Conservation (phyloP, 2,888 invertebrate genomes). For the Caenorhabditis angaria region DNA sequence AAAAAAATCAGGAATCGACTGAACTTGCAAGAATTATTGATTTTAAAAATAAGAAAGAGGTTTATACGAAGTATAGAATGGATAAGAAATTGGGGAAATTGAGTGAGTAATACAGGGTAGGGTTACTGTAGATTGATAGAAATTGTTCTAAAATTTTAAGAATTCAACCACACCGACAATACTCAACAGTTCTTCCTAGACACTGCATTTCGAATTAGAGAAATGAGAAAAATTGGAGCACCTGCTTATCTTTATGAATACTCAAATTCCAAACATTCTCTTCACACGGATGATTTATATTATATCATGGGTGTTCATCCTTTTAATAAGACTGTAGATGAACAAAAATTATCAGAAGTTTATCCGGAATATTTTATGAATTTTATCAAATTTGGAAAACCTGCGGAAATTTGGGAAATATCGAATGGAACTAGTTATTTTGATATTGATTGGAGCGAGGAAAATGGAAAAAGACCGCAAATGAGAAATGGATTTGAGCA, state of each 20-base stretch:
- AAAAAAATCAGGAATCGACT: neutral
- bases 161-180: conserved; percentile 23
- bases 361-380: conserved; percentile 46
- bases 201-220: conserved; percentile 2
- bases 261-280: conserved; percentile 44
- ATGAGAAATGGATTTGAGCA: conserved; percentile 25
- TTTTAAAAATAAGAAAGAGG: neutral
- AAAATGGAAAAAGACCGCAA: conserved; percentile 16
- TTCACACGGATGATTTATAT: conserved; percentile 52
- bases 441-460: conserved; percentile 31
- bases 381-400: conserved; percentile 45
- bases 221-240: conserved; percentile 16
- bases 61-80: neutral
- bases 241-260: conserved; percentile 51
- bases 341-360: conserved; percentile 33
- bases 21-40: neutral
- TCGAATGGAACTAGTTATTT: conserved; percentile 19
- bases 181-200: conserved; percentile 35
- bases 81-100: neutral
- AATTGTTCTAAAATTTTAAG: too few relatives aligned
- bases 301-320: conserved; percentile 54
- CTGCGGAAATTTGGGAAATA: conserved; percentile 10
- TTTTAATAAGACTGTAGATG: conserved; percentile 53
- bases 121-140: too few relatives aligned
- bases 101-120: conserved; percentile 8